Conservation (phyloP, 2,113 vertebrate species). For the Misgurnus mizolepis region DNA sequence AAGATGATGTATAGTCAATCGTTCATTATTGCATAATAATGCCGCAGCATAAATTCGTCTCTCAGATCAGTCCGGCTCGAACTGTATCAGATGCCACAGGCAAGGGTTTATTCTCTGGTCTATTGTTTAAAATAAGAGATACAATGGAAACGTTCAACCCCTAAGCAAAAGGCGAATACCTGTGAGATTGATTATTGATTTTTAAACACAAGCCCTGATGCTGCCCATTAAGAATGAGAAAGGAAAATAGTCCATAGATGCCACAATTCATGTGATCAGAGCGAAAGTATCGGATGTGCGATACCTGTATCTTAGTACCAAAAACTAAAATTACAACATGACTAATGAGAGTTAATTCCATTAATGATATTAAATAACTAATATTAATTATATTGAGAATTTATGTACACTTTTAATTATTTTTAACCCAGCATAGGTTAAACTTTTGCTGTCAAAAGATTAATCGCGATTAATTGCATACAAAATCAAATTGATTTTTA, state of each 20-base stretch:
- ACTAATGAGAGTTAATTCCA: too few relatives aligned
- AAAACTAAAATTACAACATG: too few relatives aligned
- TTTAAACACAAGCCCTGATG: neutral
- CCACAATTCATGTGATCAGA: neutral
- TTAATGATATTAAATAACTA: too few relatives aligned
- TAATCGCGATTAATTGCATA: too few relatives aligned
- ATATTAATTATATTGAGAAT: too few relatives aligned
- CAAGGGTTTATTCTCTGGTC: neutral
- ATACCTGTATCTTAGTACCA: too few relatives aligned
- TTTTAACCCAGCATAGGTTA: too few relatives aligned
- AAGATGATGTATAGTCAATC: neutral
- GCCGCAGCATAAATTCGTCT: neutral
- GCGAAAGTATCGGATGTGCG: neutral
- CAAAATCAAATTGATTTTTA: too few relatives aligned
- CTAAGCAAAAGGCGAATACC: neutral
- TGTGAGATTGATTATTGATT: conserved; percentile 19
- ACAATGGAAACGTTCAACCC: neutral
- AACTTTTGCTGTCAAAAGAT: too few relatives aligned
- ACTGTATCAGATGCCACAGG: neutral
- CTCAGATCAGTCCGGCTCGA: neutral
- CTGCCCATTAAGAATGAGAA: neutral
- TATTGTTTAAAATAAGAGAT: neutral
- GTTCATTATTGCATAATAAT: neutral
- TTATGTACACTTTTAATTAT: too few relatives aligned
- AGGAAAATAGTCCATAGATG: neutral